These are phyloP conservation scores for Ectropis grisescens DNA, from an alignment of 1,140 invertebrate species.

Conservation along the genomic window DNA sequence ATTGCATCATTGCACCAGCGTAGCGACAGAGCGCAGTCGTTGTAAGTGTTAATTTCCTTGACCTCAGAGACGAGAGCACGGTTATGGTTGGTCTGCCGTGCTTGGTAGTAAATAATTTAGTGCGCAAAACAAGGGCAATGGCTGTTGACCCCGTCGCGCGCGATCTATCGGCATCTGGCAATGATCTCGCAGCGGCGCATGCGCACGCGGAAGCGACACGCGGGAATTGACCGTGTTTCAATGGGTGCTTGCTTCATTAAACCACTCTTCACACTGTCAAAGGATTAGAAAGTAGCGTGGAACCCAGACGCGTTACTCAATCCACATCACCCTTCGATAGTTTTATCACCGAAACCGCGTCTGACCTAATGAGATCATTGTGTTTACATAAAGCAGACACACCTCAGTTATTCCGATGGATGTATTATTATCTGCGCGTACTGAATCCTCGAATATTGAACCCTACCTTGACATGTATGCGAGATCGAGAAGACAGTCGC, in stretches of 20 bases:
- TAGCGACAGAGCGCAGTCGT: neutral
- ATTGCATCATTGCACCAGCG: too few relatives aligned
- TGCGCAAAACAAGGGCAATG: conserved; percentile 58
- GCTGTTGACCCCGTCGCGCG: conserved; percentile 62
- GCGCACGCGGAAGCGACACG: conserved; percentile 47
- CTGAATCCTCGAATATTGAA: conserved; percentile 65
- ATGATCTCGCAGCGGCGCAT: conserved; percentile 47
- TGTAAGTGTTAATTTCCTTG: conserved; percentile 18
- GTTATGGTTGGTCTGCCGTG: conserved; percentile 17
- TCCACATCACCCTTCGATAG: conserved; percentile 13
- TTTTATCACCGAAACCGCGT: conserved; percentile 6
- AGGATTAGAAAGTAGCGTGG: conserved; percentile 33
- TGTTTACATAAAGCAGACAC: conserved; percentile 41
- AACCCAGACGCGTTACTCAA: conserved; percentile 11
- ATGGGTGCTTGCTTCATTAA: conserved; percentile 47
- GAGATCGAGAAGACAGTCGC: conserved; percentile 41
- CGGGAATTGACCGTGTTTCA: conserved; percentile 55
- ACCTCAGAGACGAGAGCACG: conserved; percentile 16
- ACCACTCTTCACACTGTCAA: conserved; percentile 23
- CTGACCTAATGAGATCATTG: conserved; percentile 42
- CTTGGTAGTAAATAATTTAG: conserved; percentile 37
- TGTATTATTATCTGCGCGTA: conserved; percentile 47
- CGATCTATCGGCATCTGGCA: conserved; percentile 62
- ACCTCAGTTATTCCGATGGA: conserved; percentile 32
- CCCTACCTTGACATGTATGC: conserved; percentile 66